A percentile compares a stretch with the other conserved stretches of the same genome.
Evolutionary conservation across 1,140 invertebrate genomes (phyloP).

Genomic region (Mesaphorura yosii): DNA sequence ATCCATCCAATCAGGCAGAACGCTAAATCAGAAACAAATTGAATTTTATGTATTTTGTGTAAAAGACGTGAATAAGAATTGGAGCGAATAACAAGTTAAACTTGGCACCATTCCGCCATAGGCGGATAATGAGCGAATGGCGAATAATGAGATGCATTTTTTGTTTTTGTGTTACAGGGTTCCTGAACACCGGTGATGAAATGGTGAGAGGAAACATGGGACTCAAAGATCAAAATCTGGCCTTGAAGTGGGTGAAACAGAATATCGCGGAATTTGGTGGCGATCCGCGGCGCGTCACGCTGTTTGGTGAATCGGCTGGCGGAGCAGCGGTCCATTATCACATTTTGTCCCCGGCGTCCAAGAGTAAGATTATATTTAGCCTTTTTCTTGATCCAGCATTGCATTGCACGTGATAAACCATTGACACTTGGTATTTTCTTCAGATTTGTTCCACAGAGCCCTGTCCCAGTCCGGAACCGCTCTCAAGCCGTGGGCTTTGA

Average conservation of each 20-base stretch:
- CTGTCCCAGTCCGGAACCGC: background rate
- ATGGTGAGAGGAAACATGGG: constrained; percentile 12
- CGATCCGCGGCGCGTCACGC: constrained; percentile 43
- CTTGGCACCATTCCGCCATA: too few relatives aligned
- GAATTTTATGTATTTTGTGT: too few relatives aligned
- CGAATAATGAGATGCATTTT: too few relatives aligned
- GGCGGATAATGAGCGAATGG: too few relatives aligned
- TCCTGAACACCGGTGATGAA: background rate
- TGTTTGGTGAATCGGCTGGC: constrained; percentile 39
- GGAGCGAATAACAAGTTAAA: too few relatives aligned
- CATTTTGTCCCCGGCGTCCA: background rate
- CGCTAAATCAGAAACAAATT: too few relatives aligned
- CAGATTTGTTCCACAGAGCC: background rate
- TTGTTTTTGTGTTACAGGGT: background rate
- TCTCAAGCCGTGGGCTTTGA: background rate
- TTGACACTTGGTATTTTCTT: background rate
- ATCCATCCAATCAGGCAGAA: too few relatives aligned
- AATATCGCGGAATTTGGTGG: constrained; percentile 36
- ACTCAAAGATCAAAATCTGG: constrained; percentile 8
- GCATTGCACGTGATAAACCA: background rate
- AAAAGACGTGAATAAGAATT: too few relatives aligned
- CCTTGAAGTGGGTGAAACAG: constrained; percentile 16
- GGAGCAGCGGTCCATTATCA: background rate
- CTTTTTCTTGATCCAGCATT: background rate
- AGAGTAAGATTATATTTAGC: background rate